Conservation (phyloP, 2,888 invertebrate genomes). For the Diploptera punctata region DNA sequence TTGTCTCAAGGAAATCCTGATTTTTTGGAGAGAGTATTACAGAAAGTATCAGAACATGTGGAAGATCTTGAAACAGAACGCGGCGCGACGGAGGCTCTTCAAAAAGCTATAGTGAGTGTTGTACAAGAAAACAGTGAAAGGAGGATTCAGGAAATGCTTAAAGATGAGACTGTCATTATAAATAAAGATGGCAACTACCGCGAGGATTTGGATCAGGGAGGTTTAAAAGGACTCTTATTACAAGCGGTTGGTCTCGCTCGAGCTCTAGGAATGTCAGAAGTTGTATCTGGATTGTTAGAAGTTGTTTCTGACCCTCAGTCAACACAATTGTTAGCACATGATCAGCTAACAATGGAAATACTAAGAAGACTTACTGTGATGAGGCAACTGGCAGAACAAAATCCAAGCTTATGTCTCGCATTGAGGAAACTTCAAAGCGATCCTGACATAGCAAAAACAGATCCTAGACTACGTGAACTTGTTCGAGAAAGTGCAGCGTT, state of each 20-base stretch:
- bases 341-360: conserved; percentile 67
- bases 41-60: conserved; percentile 66
- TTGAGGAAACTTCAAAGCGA: conserved; percentile 68
- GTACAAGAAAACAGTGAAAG: conserved; percentile 68
- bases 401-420: conserved; percentile 67
- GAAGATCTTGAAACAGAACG: conserved; percentile 66
- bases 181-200: conserved; percentile 56
- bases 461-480: conserved; percentile 72
- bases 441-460: conserved; percentile 70
- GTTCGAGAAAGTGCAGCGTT: conserved; percentile 76
- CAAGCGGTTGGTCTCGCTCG: conserved; percentile 74
- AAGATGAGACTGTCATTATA: conserved; percentile 51
- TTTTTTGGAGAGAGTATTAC: conserved; percentile 65
- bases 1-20: conserved; percentile 67
- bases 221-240: conserved; percentile 58
- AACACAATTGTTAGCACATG: conserved; percentile 63
- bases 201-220: conserved; percentile 47
- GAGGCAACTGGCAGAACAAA: conserved; percentile 71
- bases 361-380: conserved; percentile 74
- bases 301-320: conserved; percentile 63
- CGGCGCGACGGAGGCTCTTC: conserved; percentile 69
- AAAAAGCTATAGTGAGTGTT: conserved; percentile 70
- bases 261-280: conserved; percentile 70
- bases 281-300: conserved; percentile 63
- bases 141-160: conserved; percentile 62